A percentile compares a stretch with the other conserved stretches of the same genome.
These are phyloP conservation scores for Brachionus angularis DNA, from an alignment of 1,140 invertebrate species.

Conservation along the genomic window DNA sequence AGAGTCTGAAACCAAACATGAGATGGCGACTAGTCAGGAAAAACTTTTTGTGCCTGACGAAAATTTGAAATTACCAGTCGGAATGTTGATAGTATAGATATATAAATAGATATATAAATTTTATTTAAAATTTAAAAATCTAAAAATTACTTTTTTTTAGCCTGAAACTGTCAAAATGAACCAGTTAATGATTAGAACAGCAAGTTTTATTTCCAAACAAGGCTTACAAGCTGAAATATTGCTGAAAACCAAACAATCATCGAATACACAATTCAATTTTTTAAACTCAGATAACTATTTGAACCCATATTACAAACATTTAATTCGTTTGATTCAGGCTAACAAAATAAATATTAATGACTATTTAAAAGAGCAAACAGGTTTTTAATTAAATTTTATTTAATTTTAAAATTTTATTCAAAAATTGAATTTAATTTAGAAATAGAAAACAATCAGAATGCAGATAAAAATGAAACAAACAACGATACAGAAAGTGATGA, in stretches of 20 bases:
- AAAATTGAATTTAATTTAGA: no score
- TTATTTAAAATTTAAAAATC: not conserved
- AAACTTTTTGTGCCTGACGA: slow-evolving; percentile 10
- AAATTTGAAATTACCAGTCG: slow-evolving; percentile 1
- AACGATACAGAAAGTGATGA: slow-evolving; percentile 55
- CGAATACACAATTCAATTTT: slow-evolving; percentile 88
- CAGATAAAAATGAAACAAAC: not conserved
- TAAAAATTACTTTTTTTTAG: slow-evolving; percentile 59
- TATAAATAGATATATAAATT: no score
- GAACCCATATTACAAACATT: slow-evolving; percentile 82
- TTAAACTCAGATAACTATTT: slow-evolving; percentile 76
- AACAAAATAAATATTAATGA: slow-evolving; percentile 54
- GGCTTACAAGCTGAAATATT: slow-evolving; percentile 96
- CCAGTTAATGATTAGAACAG: slow-evolving; percentile 92
- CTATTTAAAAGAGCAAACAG: no score
- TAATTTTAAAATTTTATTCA: no score
- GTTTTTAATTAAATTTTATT: no score
- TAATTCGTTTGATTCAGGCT: slow-evolving; percentile 74
- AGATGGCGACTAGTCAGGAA: not conserved
- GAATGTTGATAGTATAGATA: not conserved
- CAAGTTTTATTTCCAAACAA: slow-evolving; percentile 83
- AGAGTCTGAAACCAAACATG: not conserved
- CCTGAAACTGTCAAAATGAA: slow-evolving; percentile 85
- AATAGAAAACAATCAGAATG: not conserved
- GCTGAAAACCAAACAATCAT: slow-evolving; percentile 89